Evolutionary conservation across 2,888 invertebrate species (phyloP).

Genomic region (Hedya salicella): DNA sequence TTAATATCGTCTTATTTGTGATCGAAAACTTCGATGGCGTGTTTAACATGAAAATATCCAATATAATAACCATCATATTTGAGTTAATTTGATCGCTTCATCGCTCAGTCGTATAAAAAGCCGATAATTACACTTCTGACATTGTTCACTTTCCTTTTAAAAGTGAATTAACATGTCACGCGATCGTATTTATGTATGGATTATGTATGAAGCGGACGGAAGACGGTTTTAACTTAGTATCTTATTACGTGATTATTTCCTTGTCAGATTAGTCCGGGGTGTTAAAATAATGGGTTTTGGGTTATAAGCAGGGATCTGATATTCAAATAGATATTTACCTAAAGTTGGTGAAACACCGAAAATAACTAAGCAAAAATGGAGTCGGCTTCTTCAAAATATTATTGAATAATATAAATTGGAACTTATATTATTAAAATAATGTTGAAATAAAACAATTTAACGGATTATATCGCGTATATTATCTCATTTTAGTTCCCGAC

Average conservation of each 20-base stretch:
- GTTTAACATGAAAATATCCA: background rate
- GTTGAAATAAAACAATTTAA: no score
- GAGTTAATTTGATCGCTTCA: background rate
- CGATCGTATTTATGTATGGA: constrained; percentile 22
- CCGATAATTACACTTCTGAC: constrained; percentile 11
- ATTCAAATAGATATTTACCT: no score
- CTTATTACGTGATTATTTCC: constrained; percentile 19
- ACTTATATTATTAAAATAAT: no score
- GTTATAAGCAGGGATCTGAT: no score
- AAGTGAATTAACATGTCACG: constrained; percentile 31
- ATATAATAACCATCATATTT: background rate
- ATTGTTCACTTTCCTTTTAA: constrained; percentile 25
- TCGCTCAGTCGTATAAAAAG: background rate
- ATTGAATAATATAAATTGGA: no score
- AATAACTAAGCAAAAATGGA: no score
- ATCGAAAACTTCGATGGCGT: background rate
- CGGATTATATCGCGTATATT: no score
- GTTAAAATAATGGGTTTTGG: background rate
- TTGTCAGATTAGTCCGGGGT: constrained; percentile 16
- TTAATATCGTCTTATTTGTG: no score
- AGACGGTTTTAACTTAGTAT: background rate
- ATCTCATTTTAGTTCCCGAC: no score
- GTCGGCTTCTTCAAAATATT: no score
- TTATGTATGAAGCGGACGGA: constrained; percentile 26
- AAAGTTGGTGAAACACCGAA: no score